Evolutionary conservation across 2,113 vertebrate species (phyloP), one percentile per base, ranked within the genome.

Genomic region (Bufo bufo): DNA sequence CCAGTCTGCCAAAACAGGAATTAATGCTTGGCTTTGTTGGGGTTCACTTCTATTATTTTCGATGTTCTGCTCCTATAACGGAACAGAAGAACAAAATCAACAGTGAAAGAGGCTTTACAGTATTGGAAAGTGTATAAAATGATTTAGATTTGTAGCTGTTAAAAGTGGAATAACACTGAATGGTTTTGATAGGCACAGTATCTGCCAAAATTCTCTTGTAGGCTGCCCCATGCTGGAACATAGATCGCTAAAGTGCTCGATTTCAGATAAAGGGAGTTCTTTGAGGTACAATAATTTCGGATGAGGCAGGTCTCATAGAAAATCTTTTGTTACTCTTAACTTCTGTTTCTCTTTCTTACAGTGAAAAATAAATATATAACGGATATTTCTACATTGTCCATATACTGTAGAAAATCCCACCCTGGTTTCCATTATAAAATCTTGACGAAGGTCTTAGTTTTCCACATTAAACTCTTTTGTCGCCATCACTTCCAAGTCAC

Each of bases 381-480:
- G 33, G n/a, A 56, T 56, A 77, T 56, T 66, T 84, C 71, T 69
- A 65, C 49, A 66, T 69, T 84, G 47, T 78, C 58, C 75, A 90
- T 90, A 91, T 90, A 33, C 33, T 33, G 33, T 33, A 91, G 82
- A 86, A 83, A 54, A 91, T 91, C 89, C 87, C 89, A 92, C 88
- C 89, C 93, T 91, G 93, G 85, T 94, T 92, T 91, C 90, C 90
- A 89, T 77, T 5, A 81, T 89, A 90, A 47, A 91, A 90, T 43
- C 16, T 61, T 54, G 6, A 50, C n/a, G n/a, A 33, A 6, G 16
- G 7, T 20, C 43, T 82, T 45, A 49, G 16, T 49, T 89, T 80
- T 49, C 4, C 33, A 63, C 8, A 63, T 79, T 45, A 11, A 84
- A 61, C 66, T 86, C 83, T 78, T 89, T 90, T 83, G 86, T 90